Conservation (phyloP, 1,140 invertebrate species). For the Calephelis nemesis region DNA sequence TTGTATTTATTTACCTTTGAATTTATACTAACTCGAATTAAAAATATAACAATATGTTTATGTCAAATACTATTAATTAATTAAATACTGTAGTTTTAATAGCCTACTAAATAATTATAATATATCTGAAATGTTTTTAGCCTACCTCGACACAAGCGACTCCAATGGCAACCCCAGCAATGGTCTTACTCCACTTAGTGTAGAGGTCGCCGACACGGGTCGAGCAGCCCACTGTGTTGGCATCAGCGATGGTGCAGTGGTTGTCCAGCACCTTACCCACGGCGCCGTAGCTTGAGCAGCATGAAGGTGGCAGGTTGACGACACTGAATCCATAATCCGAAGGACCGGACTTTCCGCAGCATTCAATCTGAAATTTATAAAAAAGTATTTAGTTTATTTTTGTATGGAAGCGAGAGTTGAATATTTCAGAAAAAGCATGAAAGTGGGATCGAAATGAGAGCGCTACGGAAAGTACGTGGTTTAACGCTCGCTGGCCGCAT, state of each 20-base stretch:
- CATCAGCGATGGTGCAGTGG: slow-evolving; percentile 64
- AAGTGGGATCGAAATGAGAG: too few species aligned
- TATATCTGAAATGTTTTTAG: too few species aligned
- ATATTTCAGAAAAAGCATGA: too few species aligned
- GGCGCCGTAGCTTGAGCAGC: slow-evolving; percentile 64
- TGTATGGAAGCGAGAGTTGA: neutral
- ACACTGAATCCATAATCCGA: slow-evolving; percentile 61
- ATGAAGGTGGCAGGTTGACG: slow-evolving; percentile 52
- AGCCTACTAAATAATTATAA: too few species aligned
- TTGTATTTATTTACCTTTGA: too few species aligned
- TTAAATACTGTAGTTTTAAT: too few species aligned
- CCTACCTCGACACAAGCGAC: slow-evolving; percentile 84
- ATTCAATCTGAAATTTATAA: slow-evolving; percentile 77
- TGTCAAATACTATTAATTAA: too few species aligned
- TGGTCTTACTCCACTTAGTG: slow-evolving; percentile 75
- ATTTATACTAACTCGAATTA: too few species aligned
- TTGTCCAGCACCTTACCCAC: slow-evolving; percentile 45
- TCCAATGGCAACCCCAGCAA: slow-evolving; percentile 83
- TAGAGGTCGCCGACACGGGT: slow-evolving; percentile 63
- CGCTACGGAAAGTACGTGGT: too few species aligned
- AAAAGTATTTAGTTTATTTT: neutral
- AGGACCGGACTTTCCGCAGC: slow-evolving; percentile 81
- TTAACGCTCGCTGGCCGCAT: too few species aligned
- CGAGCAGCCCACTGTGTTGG: slow-evolving; percentile 76
- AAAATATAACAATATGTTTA: too few species aligned